Evolutionary conservation across 2,797 vertebrate species (phyloP).

Genomic region (Argentina silus): DNA sequence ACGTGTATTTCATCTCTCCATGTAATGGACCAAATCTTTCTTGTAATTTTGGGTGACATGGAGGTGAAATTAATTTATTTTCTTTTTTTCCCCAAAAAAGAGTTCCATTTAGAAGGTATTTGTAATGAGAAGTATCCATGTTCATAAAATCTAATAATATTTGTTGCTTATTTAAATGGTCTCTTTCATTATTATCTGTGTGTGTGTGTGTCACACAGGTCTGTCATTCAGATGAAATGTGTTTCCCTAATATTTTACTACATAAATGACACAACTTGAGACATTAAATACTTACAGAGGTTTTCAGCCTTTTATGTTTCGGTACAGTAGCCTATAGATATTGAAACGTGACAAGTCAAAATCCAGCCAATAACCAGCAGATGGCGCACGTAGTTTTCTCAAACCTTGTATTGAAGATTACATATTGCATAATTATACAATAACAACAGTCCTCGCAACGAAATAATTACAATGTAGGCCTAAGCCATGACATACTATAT

Average conservation of each 20-base stretch:
- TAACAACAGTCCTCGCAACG: too few relatives aligned
- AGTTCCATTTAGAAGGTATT: constrained; percentile 65
- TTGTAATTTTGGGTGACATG: constrained; percentile 45
- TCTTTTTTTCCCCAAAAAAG: constrained; percentile 47
- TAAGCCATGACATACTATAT: not conserved
- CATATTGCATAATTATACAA: constrained; percentile 66
- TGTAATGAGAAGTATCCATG: constrained; percentile 69
- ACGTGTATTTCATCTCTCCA: constrained; percentile 62
- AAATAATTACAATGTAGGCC: not conserved
- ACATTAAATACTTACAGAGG: constrained; percentile 3
- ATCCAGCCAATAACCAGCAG: constrained; percentile 42
- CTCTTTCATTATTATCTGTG: constrained; percentile 21
- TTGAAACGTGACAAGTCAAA: not conserved
- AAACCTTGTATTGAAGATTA: constrained; percentile 62
- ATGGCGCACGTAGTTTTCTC: constrained; percentile 39
- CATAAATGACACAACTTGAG: not conserved
- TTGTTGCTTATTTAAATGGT: constrained; percentile 65
- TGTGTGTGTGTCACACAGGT: not conserved
- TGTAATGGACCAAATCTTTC: constrained; percentile 77
- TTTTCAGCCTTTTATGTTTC: not conserved
- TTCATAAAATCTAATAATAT: constrained; percentile 69
- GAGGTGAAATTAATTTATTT: constrained; percentile 42
- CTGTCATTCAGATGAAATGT: not conserved
- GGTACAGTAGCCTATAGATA: not conserved
- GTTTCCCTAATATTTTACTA: not conserved